A percentile compares a stretch with the other conserved stretches of the same genome.
phyloP scores from a whole-genome alignment of 2,797 vertebrate genomes.

The Denticeps clupeoides region DNA sequence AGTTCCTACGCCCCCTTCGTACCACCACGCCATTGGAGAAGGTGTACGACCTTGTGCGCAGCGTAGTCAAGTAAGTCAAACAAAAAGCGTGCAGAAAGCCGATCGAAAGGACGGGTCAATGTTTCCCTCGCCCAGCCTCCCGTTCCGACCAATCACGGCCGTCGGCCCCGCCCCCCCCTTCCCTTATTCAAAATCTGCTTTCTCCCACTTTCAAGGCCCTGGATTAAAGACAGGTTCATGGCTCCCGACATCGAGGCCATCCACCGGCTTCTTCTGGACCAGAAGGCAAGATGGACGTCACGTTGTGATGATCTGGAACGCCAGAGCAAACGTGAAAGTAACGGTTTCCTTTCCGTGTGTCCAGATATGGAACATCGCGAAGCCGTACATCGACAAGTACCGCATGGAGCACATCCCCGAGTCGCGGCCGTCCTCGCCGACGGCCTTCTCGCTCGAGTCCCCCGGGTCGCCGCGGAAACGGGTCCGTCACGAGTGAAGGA shows the following conservation, averaged over 20 bases:
- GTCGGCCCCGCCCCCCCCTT: neutral
- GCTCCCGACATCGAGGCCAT: slow-evolving; percentile 64
- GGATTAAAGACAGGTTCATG: slow-evolving; percentile 70
- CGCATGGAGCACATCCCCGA: slow-evolving; percentile 81
- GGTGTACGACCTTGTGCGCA: slow-evolving; percentile 27
- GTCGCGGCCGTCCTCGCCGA: slow-evolving; percentile 81
- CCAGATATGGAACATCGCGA: slow-evolving; percentile 87
- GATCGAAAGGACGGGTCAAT: slow-evolving; percentile 43
- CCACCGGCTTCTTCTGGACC: slow-evolving; percentile 58
- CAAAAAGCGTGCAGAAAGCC: slow-evolving; percentile 35
- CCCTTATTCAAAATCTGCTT: neutral
- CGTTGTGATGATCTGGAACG: neutral
- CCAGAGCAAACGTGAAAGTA: neutral
- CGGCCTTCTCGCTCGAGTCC: slow-evolving; percentile 79
- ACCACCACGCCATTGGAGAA: slow-evolving; percentile 32
- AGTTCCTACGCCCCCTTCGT: slow-evolving; percentile 29
- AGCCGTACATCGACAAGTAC: slow-evolving; percentile 93
- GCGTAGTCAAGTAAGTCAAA: slow-evolving; percentile 26
- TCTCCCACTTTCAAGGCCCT: slow-evolving; percentile 40
- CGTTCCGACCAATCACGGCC: too few species aligned
- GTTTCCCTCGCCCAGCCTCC: slow-evolving; percentile 49
- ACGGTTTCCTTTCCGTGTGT: neutral
- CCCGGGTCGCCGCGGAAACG: slow-evolving; percentile 56
- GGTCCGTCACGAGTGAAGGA: slow-evolving; percentile 58
- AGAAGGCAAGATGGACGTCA: slow-evolving; percentile 46